Conservation (phyloP, 2,797 vertebrate genomes). For the Sphaeramia orbicularis region DNA sequence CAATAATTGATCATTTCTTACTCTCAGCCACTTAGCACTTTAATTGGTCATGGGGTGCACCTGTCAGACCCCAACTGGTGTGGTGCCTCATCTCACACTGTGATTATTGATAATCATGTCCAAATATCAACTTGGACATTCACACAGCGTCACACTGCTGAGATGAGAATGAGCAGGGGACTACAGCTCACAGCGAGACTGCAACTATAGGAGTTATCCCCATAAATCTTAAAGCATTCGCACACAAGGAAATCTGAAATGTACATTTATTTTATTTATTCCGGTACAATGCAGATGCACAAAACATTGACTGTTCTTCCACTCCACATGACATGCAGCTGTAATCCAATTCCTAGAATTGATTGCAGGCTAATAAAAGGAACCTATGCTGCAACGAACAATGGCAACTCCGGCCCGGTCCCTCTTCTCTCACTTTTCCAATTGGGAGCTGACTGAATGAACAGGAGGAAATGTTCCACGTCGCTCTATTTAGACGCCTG, state of each 20-base stretch:
- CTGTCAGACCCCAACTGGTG: slow-evolving; percentile 61
- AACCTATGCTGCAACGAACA: slow-evolving; percentile 55
- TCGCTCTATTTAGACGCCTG: slow-evolving; percentile 81
- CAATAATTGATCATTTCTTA: slow-evolving; percentile 59
- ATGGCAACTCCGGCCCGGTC: slow-evolving; percentile 23
- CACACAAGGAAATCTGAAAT: slow-evolving; percentile 36
- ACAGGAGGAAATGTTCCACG: slow-evolving; percentile 79
- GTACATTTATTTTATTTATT: slow-evolving; percentile 34
- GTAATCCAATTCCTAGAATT: slow-evolving; percentile 65
- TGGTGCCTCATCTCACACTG: slow-evolving; percentile 44
- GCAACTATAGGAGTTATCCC: slow-evolving; percentile 11
- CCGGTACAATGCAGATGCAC: slow-evolving; percentile 35
- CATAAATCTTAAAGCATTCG: slow-evolving; percentile 55
- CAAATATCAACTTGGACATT: slow-evolving; percentile 54
- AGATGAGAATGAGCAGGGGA: slow-evolving; percentile 38
- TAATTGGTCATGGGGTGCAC: slow-evolving; percentile 64
- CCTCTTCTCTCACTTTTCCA: slow-evolving; percentile 50
- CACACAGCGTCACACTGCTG: slow-evolving; percentile 31
- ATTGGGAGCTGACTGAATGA: slow-evolving; percentile 67
- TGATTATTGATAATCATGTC: slow-evolving; percentile 73
- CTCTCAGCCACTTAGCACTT: slow-evolving; percentile 35
- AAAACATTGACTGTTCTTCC: slow-evolving; percentile 52
- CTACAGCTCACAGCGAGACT: slow-evolving; percentile 43
- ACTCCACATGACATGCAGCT: slow-evolving; percentile 45
- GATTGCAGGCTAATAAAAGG: slow-evolving; percentile 71